Conservation (phyloP, 2,888 invertebrate genomes). For the Phengaris alcon region DNA sequence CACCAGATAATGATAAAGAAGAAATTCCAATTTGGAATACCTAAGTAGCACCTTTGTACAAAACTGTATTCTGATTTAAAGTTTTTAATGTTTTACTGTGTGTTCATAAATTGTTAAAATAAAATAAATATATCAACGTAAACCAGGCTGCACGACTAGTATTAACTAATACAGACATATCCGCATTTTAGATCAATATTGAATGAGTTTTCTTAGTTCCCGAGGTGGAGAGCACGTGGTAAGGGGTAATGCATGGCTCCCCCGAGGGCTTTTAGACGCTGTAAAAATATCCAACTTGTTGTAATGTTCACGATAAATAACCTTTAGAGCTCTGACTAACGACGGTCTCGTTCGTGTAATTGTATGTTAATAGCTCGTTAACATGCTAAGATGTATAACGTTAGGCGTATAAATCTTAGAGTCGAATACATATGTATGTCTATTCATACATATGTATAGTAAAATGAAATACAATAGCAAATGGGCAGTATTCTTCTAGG, state of each 20-base stretch:
- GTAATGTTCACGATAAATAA: conserved; percentile 28
- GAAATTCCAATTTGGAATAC: too few species aligned
- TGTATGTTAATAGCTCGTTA: conserved; percentile 27
- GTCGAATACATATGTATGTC: neutral
- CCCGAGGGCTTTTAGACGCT: conserved; percentile 31
- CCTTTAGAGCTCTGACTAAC: conserved; percentile 27
- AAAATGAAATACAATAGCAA: neutral
- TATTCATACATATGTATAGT: too few species aligned
- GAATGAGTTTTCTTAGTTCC: conserved; percentile 18
- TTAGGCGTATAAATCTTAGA: neutral
- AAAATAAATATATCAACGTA: too few species aligned
- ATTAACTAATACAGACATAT: neutral
- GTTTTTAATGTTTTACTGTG: too few species aligned
- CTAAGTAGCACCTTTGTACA: too few species aligned
- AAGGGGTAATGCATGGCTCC: conserved; percentile 28
- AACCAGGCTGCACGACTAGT: neutral
- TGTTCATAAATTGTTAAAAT: too few species aligned
- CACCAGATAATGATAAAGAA: too few species aligned
- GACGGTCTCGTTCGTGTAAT: conserved; percentile 16
- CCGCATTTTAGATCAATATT: conserved; percentile 19
- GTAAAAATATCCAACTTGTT: conserved; percentile 29
- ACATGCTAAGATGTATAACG: conserved; percentile 19
- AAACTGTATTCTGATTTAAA: too few species aligned
- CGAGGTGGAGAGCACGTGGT: conserved; percentile 10
- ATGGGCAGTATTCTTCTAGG: neutral